Evolutionary conservation across 1,140 invertebrate species (phyloP), one percentile per base, ranked within the genome.

Genomic region (Habropoda laboriosa): DNA sequence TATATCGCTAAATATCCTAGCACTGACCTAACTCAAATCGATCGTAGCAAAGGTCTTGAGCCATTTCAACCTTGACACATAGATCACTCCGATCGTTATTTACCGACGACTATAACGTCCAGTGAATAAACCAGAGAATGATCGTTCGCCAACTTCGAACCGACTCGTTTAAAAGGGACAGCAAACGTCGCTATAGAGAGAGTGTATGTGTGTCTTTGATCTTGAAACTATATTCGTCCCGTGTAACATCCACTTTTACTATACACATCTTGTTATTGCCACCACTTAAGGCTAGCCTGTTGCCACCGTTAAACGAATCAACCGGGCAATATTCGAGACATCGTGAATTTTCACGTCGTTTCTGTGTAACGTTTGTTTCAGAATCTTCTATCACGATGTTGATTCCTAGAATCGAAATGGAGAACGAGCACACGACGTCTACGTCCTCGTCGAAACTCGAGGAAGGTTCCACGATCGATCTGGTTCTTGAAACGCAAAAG

Each of bases 361-460:
- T 16, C 3, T 3, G 24, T 38, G 7, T 7, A 38, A 2, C 1
- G 5, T 40, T 2, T 63, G 47, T 79, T 79, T 30, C 70, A 79
- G 77, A 79, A 27, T 45, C 35, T 4, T n/a, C 57, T 5, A 24
- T 55, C 30, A 55, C 68, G 21, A 18, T 45, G 13, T 16, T 64
- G 70, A 30, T 79, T 12, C 13, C 60, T 6, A 73, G 47, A 42
- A 55, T 30, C n/a, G 60, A 72, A 16, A 3, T 42, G 2, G 57
- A 73, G 27, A 38, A 63, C 18, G 38, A 51, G 12, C 16, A 63
- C 30, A 16, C n/a, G 58, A 55, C 16, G 12, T 16, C 57, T 2
- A 47, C 38, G 16, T 21, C 55, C 27, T 53, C 45, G 68, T 42
- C 30, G 75, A 57, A 42, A 16, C 8, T 60, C 67, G 55, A 71